Evolutionary conservation across 2,797 vertebrate species (phyloP).

Genomic region (Pipistrellus nathusii): DNA sequence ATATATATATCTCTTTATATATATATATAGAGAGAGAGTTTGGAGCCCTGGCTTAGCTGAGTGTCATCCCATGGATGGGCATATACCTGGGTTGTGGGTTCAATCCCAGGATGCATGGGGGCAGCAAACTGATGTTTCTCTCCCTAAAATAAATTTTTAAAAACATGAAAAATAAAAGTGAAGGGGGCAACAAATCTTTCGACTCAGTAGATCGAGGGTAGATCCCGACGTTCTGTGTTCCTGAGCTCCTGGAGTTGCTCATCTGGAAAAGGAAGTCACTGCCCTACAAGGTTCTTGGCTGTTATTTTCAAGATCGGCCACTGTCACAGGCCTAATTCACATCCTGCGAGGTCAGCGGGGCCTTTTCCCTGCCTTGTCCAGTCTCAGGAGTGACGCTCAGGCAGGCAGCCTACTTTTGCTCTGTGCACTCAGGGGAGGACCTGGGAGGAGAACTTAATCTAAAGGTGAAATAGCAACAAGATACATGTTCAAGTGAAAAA

Average conservation of each 20-base stretch:
- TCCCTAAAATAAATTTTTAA: neutral
- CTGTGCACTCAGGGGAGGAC: neutral
- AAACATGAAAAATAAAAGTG: neutral
- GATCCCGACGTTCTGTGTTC: neutral
- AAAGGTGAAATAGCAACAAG: no score
- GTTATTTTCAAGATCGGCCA: neutral
- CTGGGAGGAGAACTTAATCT: neutral
- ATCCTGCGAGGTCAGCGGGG: neutral
- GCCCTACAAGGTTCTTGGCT: neutral
- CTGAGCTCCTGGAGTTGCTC: neutral
- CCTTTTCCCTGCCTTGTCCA: neutral
- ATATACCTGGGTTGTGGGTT: neutral
- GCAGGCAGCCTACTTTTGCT: neutral
- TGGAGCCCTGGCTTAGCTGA: neutral
- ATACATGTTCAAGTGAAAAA: neutral
- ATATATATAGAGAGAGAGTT: no score
- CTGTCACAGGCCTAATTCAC: neutral
- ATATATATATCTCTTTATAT: no score
- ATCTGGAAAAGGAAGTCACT: neutral
- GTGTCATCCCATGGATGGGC: neutral
- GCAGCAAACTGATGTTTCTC: neutral
- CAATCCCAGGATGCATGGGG: neutral
- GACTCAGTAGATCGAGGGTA: neutral
- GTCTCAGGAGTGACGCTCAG: neutral
- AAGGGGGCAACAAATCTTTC: neutral